Evolutionary conservation across 2,797 vertebrate genomes (phyloP).

Genomic region (Amniataba percoides): DNA sequence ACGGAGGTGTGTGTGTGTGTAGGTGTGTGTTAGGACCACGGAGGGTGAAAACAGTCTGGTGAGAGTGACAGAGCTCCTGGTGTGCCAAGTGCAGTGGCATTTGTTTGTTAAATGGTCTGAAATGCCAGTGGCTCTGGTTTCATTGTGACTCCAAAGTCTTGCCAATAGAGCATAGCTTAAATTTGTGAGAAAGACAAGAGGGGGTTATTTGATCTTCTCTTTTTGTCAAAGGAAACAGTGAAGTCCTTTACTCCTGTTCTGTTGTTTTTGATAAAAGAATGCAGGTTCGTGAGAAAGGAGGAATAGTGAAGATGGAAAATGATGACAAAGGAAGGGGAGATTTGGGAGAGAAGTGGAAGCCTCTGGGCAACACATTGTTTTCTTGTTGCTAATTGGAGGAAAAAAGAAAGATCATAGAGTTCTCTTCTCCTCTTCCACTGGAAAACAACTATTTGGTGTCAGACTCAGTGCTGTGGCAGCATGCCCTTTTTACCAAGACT

Average conservation of each 20-base stretch:
- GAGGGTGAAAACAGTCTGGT: slow-evolving; percentile 30
- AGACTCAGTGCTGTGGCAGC: not conserved
- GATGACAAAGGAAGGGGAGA: slow-evolving; percentile 22
- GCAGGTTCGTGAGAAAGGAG: slow-evolving; percentile 44
- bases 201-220: slow-evolving; percentile 56
- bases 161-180: slow-evolving; percentile 41
- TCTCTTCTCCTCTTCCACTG: slow-evolving; percentile 20
- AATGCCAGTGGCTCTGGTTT: slow-evolving; percentile 67
- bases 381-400: slow-evolving; percentile 49
- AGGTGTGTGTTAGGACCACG: slow-evolving; percentile 1
- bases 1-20: slow-evolving; percentile 42
- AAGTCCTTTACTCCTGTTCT: slow-evolving; percentile 30
- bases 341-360: not conserved
- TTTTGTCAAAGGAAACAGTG: slow-evolving; percentile 45
- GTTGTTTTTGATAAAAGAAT: slow-evolving; percentile 57
- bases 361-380: slow-evolving; percentile 40
- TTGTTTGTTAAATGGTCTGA: slow-evolving; percentile 76
- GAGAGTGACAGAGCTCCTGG: slow-evolving; percentile 50
- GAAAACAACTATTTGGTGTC: slow-evolving; percentile 29
- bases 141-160: slow-evolving; percentile 37
- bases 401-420: slow-evolving; percentile 27
- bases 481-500: not conserved
- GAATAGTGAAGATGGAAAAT: slow-evolving; percentile 30
- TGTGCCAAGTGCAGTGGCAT: slow-evolving; percentile 66
- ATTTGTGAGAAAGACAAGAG: slow-evolving; percentile 51